Percentiles rank a stretch among this genome's conserved stretches.
phyloP scores from a whole-genome alignment of 2,888 invertebrate species.

The Acrobasis consociella region DNA sequence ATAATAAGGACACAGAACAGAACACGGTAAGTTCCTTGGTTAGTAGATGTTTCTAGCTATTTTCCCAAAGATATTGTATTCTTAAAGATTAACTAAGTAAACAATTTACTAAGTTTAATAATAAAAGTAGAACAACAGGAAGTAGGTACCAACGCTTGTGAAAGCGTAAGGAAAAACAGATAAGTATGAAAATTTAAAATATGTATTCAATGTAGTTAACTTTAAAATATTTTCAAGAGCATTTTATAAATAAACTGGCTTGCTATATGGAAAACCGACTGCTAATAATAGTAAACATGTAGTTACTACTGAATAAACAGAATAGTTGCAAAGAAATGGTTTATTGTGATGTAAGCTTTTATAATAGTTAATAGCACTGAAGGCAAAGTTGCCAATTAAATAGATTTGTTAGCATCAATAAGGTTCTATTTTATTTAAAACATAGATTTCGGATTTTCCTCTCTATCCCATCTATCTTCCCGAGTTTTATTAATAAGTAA shows the following conservation, averaged over 20 bases:
- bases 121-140: no score
- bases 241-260: neutral
- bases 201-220: no score
- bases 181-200: no score
- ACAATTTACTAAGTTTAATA: no score
- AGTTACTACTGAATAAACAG: neutral
- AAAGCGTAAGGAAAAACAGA: no score
- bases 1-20: no score
- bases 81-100: neutral
- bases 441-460: no score
- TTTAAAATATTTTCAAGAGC: no score
- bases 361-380: neutral
- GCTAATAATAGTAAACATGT: neutral
- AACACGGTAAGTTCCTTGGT: no score
- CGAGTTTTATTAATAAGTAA: no score
- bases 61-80: neutral
- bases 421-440: neutral
- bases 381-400: neutral
- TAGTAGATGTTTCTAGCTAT: neutral
- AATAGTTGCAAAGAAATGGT: conserved; percentile 3
- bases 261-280: neutral
- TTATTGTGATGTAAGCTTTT: neutral
- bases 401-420: neutral
- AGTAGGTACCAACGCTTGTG: no score
- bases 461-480: no score